A percentile compares a stretch with the other conserved stretches of the same genome.
These are phyloP conservation scores for Anthopleura sola DNA, from an alignment of 64 coral and sea anemone species.

Conservation along the genomic window DNA sequence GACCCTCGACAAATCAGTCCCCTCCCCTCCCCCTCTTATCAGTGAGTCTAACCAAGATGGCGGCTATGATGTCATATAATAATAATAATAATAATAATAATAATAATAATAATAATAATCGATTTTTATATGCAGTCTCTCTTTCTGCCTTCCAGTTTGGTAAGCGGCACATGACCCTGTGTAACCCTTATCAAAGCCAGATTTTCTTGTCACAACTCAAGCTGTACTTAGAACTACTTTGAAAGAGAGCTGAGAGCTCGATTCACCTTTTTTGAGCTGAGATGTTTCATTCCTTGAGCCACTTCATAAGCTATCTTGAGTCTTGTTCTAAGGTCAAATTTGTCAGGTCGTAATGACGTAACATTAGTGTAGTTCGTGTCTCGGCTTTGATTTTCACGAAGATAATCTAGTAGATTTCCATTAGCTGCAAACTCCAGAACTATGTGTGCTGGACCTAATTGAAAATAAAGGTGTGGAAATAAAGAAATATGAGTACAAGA, in stretches of 20 bases:
- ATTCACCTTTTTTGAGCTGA: not conserved
- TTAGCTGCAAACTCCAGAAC: not conserved
- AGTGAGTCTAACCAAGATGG: too few species aligned
- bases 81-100: too few species aligned
- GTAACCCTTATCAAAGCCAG: too few species aligned
- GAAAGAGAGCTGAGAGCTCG: not conserved
- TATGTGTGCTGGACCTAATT: not conserved
- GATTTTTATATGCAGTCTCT: too few species aligned
- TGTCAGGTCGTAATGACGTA: not conserved
- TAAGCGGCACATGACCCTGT: too few species aligned
- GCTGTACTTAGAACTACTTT: too few species aligned
- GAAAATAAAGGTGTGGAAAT: not conserved
- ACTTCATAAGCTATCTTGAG: slow-evolving; percentile 10
- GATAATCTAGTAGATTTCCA: not conserved
- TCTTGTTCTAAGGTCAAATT: not conserved
- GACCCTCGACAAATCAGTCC: too few species aligned
- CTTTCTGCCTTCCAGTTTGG: too few species aligned
- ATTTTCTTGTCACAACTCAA: too few species aligned
- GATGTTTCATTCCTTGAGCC: not conserved
- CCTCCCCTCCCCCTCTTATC: too few species aligned
- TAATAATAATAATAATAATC: too few species aligned
- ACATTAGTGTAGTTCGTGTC: not conserved
- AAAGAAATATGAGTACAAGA: not conserved
- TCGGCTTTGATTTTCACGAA: not conserved
- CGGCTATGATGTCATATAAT: too few species aligned